A percentile compares a stretch with the other conserved stretches of the same genome.
phyloP scores from a whole-genome alignment of 2,113 vertebrate species.

The Glaucomys volans region DNA sequence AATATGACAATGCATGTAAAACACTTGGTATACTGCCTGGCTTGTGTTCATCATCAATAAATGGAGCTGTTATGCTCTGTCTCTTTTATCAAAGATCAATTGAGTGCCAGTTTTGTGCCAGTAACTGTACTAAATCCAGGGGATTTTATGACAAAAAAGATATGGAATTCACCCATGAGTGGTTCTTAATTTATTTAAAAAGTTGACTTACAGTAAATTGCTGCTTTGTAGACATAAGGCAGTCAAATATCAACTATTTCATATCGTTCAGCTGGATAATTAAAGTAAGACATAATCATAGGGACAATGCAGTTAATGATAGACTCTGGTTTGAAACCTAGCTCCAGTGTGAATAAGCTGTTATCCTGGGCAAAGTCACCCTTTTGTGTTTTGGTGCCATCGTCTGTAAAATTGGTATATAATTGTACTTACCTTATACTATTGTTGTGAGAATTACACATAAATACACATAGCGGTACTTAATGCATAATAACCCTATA shows the following conservation, averaged over 20 bases:
- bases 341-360: neutral
- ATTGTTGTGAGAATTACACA: neutral
- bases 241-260: neutral
- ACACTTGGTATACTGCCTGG: neutral
- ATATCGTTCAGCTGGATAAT: neutral
- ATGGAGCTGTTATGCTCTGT: neutral
- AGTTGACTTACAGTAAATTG: neutral
- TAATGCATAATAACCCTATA: neutral
- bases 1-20: neutral
- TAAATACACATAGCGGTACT: neutral
- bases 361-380: neutral
- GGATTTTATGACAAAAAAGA: neutral
- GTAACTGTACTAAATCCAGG: neutral
- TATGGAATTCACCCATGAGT: neutral
- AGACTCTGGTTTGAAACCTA: neutral
- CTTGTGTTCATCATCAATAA: neutral
- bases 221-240: neutral
- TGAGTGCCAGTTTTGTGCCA: too few relatives aligned
- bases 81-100: neutral
- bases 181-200: conserved; percentile 32
- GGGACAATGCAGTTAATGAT: neutral
- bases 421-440: neutral
- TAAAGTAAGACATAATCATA: neutral
- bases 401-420: neutral
- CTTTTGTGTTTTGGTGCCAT: neutral